phyloP scores from a whole-genome alignment of 2,888 invertebrate genomes.

The Trissoscelio sp. region DNA sequence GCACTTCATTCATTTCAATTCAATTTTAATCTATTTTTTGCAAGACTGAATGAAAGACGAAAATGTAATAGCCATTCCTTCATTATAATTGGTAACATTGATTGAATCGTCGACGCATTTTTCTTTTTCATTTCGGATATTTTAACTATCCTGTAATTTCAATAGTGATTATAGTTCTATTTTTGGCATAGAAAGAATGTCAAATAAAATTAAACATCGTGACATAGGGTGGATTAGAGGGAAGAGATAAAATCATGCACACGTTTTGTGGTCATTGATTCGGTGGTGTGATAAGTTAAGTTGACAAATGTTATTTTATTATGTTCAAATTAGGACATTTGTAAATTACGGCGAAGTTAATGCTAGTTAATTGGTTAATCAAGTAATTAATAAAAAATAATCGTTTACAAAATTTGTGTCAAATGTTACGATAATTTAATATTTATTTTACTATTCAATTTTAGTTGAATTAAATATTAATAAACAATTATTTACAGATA shows the following conservation, averaged over 20 bases:
- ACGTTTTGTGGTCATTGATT: constrained; percentile 25
- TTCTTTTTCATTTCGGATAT: constrained; percentile 17
- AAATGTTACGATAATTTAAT: too few species aligned
- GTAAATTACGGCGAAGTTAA: constrained; percentile 28
- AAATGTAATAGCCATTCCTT: constrained; percentile 39
- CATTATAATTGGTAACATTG: constrained; percentile 21
- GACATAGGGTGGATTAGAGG: constrained; percentile 24
- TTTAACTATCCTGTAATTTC: constrained; percentile 39
- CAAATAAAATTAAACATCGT: constrained; percentile 48
- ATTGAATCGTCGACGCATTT: constrained; percentile 28
- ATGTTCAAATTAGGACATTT: constrained; percentile 34
- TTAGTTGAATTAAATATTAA: too few species aligned
- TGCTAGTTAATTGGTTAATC: constrained; percentile 35
- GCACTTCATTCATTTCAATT: constrained; percentile 50
- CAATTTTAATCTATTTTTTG: constrained; percentile 63
- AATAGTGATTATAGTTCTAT: constrained; percentile 34
- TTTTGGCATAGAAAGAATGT: constrained; percentile 22
- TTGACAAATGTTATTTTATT: constrained; percentile 55
- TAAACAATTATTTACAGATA: too few species aligned
- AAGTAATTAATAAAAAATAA: constrained; percentile 15
- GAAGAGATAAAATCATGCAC: constrained; percentile 42
- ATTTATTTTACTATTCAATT: too few species aligned
- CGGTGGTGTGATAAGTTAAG: constrained; percentile 28
- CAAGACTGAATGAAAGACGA: constrained; percentile 50
- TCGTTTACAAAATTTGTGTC: too few species aligned